Conservation (phyloP, 1,140 invertebrate genomes). For the Drosophila rufa region DNA sequence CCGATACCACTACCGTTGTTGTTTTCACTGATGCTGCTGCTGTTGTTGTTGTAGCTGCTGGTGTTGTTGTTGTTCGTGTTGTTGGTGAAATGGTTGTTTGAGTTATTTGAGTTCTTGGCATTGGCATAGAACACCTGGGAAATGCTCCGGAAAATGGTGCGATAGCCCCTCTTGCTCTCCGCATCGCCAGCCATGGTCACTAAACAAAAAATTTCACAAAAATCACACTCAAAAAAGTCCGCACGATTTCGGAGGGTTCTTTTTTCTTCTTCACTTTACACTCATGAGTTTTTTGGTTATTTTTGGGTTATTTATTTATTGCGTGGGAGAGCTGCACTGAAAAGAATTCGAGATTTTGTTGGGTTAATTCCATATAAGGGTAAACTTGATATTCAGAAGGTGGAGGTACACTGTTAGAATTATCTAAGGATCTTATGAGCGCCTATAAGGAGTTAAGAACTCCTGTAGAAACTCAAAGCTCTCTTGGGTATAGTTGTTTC, state of each 20-base stretch:
- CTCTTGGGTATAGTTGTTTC: neutral
- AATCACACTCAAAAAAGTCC: conserved; percentile 5
- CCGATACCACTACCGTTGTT: conserved; percentile 16
- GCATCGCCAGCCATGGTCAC: conserved; percentile 65
- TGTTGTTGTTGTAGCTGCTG: conserved; percentile 12
- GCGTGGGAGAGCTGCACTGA: conserved; percentile 21
- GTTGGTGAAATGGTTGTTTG: conserved; percentile 13
- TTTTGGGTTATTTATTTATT: neutral
- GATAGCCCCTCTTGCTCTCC: conserved; percentile 68
- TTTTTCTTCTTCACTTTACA: conserved; percentile 5
- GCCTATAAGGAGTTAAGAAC: no score
- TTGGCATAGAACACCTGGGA: conserved; percentile 73
- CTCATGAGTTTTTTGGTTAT: conserved; percentile 1
- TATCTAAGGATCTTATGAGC: neutral
- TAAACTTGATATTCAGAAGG: neutral
- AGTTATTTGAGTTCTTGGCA: conserved; percentile 37
- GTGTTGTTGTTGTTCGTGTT: conserved; percentile 9
- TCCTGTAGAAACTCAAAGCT: no score
- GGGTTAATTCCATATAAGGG: neutral
- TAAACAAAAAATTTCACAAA: neutral
- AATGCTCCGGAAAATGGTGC: conserved; percentile 75
- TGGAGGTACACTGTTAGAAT: no score
- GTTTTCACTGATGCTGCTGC: conserved; percentile 16
- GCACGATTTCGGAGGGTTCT: no score
- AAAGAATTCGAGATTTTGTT: conserved; percentile 3